A percentile compares a stretch with the other conserved stretches of the same genome.
Conservation (phyloP, 2,888 invertebrate genomes). For the Diarsia brunnea region DNA sequence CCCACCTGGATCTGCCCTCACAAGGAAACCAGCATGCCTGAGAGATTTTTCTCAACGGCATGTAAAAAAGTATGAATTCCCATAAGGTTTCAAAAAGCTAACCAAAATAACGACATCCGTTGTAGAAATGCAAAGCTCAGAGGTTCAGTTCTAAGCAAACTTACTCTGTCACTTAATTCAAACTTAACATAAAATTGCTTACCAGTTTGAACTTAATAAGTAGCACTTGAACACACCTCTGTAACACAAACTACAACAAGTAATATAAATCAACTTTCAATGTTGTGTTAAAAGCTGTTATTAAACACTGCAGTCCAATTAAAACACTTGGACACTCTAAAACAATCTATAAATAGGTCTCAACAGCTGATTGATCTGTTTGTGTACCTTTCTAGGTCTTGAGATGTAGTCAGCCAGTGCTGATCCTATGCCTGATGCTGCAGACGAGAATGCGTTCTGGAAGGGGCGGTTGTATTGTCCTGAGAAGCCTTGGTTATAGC, state of each 20-base stretch:
- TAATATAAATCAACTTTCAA: constrained; percentile 16
- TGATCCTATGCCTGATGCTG: constrained; percentile 89
- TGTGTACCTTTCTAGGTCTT: constrained; percentile 82
- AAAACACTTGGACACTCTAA: constrained; percentile 59
- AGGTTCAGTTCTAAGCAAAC: not conserved
- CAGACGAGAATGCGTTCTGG: constrained; percentile 81
- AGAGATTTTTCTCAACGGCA: too few species aligned
- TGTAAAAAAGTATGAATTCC: too few species aligned
- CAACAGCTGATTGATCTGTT: constrained; percentile 82
- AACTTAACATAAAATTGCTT: constrained; percentile 4
- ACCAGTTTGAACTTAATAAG: constrained; percentile 10
- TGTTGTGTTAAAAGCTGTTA: not conserved
- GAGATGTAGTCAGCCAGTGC: constrained; percentile 87
- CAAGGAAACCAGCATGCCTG: too few species aligned
- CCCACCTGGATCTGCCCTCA: too few species aligned
- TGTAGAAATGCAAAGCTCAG: not conserved
- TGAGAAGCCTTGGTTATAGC: constrained; percentile 48
- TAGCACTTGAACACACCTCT: constrained; percentile 21
- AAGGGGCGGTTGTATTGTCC: constrained; percentile 76
- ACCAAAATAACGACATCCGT: not conserved
- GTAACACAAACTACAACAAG: not conserved
- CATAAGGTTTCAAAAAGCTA: not conserved
- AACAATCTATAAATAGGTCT: constrained; percentile 84
- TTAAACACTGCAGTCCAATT: constrained; percentile 25
- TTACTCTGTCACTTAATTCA: constrained; percentile 1